Evolutionary conservation across 2,797 vertebrate species (phyloP).

Genomic region (Danio choprae): DNA sequence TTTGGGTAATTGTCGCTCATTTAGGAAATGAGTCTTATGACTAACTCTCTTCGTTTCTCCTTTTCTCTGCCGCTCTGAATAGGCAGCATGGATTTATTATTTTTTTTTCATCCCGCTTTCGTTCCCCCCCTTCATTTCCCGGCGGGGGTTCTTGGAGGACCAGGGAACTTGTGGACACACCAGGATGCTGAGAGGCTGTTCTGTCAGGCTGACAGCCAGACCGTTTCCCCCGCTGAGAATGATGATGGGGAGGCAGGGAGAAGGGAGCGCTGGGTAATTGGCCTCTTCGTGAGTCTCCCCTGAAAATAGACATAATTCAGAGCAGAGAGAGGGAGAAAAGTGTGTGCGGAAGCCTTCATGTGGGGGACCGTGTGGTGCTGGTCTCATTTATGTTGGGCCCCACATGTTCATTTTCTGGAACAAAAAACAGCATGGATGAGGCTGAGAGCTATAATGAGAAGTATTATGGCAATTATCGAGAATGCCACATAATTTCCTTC

Average conservation of each 20-base stretch:
- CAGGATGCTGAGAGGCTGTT: slow-evolving; percentile 55
- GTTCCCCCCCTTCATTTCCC: slow-evolving; percentile 36
- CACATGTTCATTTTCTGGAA: slow-evolving; percentile 53
- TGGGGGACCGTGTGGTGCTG: slow-evolving; percentile 29
- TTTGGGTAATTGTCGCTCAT: slow-evolving; percentile 63
- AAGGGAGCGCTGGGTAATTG: slow-evolving; percentile 58
- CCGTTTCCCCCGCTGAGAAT: slow-evolving; percentile 52
- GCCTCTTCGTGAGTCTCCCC: slow-evolving; percentile 58
- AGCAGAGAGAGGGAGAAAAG: slow-evolving; percentile 1
- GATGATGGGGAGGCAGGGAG: slow-evolving; percentile 57
- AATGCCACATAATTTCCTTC: slow-evolving; percentile 69
- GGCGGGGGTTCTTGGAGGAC: slow-evolving; percentile 47
- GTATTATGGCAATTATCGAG: slow-evolving; percentile 70
- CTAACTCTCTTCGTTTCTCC: slow-evolving; percentile 47
- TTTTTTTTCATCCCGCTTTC: slow-evolving; percentile 30
- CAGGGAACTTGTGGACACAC: slow-evolving; percentile 46
- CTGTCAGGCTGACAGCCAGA: slow-evolving; percentile 50
- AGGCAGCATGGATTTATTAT: slow-evolving; percentile 14
- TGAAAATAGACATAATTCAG: slow-evolving; percentile 63
- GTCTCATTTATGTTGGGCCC: slow-evolving; percentile 56
- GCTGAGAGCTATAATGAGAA: slow-evolving; percentile 55
- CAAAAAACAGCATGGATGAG: slow-evolving; percentile 50
- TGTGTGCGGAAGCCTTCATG: slow-evolving; percentile 28
- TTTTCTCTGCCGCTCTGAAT: slow-evolving; percentile 45
- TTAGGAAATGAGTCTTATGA: slow-evolving; percentile 59